Evolutionary conservation across 1,140 invertebrate genomes (phyloP).

Genomic region (Drosophila equinoxialis): DNA sequence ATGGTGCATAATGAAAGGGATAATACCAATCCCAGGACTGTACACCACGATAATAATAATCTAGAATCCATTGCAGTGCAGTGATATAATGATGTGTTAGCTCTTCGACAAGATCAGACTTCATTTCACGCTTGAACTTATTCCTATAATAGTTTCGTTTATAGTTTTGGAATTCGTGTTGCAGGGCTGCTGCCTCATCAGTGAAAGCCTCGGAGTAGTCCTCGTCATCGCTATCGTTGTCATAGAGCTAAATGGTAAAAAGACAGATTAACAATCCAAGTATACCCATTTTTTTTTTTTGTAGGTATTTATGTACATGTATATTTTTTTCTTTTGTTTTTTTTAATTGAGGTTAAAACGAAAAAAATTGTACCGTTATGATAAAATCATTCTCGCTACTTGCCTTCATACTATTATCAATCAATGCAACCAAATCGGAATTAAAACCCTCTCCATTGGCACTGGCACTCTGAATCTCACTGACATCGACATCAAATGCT

Average conservation of each 20-base stretch:
- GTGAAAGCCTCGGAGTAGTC: constrained; percentile 83
- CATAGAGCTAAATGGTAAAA: constrained; percentile 40
- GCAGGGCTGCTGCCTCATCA: constrained; percentile 82
- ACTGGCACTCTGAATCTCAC: constrained; percentile 38
- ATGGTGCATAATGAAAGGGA: constrained; percentile 98
- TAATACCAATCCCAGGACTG: constrained; percentile 99
- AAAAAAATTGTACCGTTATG: too few relatives aligned
- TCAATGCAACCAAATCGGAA: constrained; percentile 66
- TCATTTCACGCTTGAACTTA: constrained; percentile 91
- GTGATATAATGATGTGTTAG: constrained; percentile 89
- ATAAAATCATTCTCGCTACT: neutral
- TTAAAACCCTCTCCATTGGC: constrained; percentile 69
- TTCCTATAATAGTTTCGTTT: constrained; percentile 96
- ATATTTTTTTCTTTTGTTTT: too few relatives aligned
- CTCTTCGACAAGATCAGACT: constrained; percentile 90
- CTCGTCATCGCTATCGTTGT: constrained; percentile 59
- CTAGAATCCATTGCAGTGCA: constrained; percentile 97
- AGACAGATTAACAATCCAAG: neutral
- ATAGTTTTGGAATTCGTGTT: constrained; percentile 90
- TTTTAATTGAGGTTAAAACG: too few relatives aligned
- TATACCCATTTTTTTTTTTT: too few relatives aligned
- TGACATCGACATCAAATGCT: constrained; percentile 68
- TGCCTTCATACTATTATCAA: constrained; percentile 68
- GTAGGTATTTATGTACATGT: too few relatives aligned
- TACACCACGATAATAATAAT: constrained; percentile 98